These are phyloP conservation scores for Tachyglossus aculeatus DNA, from an alignment of 2,797 vertebrate species.

Conservation along the genomic window DNA sequence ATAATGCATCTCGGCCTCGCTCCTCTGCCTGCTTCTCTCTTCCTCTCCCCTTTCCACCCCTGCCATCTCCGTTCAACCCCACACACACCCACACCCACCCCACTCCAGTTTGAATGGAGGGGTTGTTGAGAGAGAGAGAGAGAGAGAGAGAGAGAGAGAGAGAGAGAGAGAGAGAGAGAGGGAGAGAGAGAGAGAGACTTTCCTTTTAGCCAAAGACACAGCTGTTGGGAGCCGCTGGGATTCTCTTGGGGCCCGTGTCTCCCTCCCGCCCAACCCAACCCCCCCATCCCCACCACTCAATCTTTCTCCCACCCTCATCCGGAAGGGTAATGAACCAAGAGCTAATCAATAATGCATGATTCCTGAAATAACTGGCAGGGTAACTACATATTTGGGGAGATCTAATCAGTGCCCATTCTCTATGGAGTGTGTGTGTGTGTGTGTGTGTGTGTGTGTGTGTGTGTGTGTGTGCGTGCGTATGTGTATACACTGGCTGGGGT, in stretches of 20 bases:
- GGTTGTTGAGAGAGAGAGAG: no score
- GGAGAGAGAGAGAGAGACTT: no score
- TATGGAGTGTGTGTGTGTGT: constrained; percentile 33
- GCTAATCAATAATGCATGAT: constrained; percentile 89
- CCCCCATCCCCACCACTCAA: neutral
- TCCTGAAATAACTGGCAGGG: constrained; percentile 72
- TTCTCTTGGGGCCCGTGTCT: no score
- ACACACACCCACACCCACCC: neutral
- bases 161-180: no score
- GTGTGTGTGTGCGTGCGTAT: neutral
- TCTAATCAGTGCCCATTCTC: constrained; percentile 74
- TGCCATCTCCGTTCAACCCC: no score
- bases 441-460: neutral
- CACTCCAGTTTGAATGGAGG: no score
- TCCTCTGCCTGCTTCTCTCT: constrained; percentile 14
- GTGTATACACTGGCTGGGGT: neutral
- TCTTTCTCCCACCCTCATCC: constrained; percentile 70
- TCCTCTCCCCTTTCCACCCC: constrained; percentile 17
- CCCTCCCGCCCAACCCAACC: neutral
- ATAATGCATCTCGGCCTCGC: constrained; percentile 68
- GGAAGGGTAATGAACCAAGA: constrained; percentile 81
- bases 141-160: no score
- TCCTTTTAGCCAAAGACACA: no score
- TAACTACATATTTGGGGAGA: constrained; percentile 76
- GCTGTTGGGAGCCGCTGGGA: no score